phyloP scores from a whole-genome alignment of 2,797 vertebrate species.

The Silurus aristotelis region DNA sequence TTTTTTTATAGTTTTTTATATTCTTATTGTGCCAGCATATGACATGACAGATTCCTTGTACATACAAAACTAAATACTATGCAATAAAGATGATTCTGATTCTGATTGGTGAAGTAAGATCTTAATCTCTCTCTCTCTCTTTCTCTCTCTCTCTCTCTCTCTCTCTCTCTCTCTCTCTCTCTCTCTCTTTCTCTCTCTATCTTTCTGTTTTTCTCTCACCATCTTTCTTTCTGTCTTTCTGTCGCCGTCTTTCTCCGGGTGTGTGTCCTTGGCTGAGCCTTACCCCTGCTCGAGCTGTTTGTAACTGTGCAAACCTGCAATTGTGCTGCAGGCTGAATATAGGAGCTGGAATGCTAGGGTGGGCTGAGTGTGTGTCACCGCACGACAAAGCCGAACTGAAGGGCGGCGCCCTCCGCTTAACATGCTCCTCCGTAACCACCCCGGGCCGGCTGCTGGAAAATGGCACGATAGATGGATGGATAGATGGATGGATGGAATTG shows the following conservation, averaged over 20 bases:
- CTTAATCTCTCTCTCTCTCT: neutral
- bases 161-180: slow-evolving; percentile 23
- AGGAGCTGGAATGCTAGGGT: slow-evolving; percentile 78
- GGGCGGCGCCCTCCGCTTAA: slow-evolving; percentile 77
- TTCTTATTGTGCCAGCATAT: too few relatives aligned
- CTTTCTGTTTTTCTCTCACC: slow-evolving; percentile 23
- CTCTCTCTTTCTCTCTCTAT: slow-evolving; percentile 21
- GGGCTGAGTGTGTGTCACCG: slow-evolving; percentile 77
- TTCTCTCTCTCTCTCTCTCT: slow-evolving; percentile 21
- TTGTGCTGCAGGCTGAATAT: slow-evolving; percentile 83
- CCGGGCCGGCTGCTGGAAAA: slow-evolving; percentile 72
- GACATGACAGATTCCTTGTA: too few relatives aligned
- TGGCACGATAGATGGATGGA: neutral
- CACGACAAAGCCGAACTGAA: slow-evolving; percentile 75
- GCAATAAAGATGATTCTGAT: too few relatives aligned
- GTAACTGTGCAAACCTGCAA: slow-evolving; percentile 80
- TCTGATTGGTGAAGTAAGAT: too few relatives aligned
- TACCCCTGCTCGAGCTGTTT: slow-evolving; percentile 66
- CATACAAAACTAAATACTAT: too few relatives aligned
- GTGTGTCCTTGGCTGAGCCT: slow-evolving; percentile 63
- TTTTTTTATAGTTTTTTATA: too few relatives aligned
- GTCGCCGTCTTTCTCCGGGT: slow-evolving; percentile 37
- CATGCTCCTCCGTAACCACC: slow-evolving; percentile 74
- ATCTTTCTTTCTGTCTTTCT: slow-evolving; percentile 8
- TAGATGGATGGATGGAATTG: neutral